Evolutionary conservation across 1,140 invertebrate genomes (phyloP), one percentile per base, ranked within the genome.

Genomic region (Nixonia krombeini): DNA sequence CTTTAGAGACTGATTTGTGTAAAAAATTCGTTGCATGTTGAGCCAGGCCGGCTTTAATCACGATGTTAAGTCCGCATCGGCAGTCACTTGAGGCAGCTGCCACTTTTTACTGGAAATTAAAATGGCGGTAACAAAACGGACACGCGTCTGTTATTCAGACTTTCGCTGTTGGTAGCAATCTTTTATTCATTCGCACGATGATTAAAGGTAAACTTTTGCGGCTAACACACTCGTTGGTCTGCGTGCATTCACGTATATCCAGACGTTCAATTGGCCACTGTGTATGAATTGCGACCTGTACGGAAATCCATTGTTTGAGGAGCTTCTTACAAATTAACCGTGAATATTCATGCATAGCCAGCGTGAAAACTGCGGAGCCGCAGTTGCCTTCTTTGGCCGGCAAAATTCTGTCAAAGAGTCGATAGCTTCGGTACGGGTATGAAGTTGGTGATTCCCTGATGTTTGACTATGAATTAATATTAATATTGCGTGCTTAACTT

Each of bases 241-340:
- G n/a, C n/a, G n/a, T n/a, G 44, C 64, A 46, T 10, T 33, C 18
- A 26, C 35, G 41, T 35, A 9, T 45, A 46, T 61, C 38, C 52
- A 37, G 17, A 59, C 45, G 63, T 58, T 13, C 23, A 8, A 8
- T 41, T 10, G 4, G 3, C n/a, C 42, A 52, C 38, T 41, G 57
- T 70, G 53, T 58, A 70, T 70, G 68, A 62, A 49, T 58, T 63
- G 58, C 68, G 58, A 66, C 52, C 46, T 65, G 50, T 61, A 70
- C 67, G 63, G 69, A 58, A 45, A 66, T 63, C 47, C 73, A 67
- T 73, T 78, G 77, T 82, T 79, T 78, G 70, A 66, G 72, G 69
- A 80, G 75, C 72, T 81, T 74, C 76, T 81, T 83, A 85, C 78
- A 81, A 82, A 81, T 81, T 83, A 83, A 64, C 70, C 66, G 75